These are phyloP conservation scores for Cheirogaleus major DNA, from an alignment of 2,797 vertebrate genomes.

Conservation along the genomic window DNA sequence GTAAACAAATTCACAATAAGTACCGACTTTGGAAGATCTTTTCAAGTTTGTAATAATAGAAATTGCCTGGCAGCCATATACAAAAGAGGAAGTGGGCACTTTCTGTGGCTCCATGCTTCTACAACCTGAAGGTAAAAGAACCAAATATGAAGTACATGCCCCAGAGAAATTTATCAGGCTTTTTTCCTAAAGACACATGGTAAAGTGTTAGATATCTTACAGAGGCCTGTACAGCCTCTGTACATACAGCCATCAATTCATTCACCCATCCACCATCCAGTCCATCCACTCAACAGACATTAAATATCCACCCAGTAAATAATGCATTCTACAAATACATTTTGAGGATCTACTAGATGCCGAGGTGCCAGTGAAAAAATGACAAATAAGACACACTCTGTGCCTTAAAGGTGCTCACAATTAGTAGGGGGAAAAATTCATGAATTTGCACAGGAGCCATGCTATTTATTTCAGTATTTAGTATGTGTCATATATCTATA, in stretches of 20 bases:
- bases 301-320: conserved; percentile 1
- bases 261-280: not conserved
- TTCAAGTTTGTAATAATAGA: not conserved
- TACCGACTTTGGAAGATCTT: not conserved
- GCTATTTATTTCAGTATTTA: not conserved
- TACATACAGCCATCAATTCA: not conserved
- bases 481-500: not conserved
- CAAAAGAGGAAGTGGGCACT: not conserved
- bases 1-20: not conserved
- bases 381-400: not conserved
- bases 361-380: not conserved
- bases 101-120: not conserved
- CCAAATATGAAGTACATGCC: not conserved
- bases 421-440: not conserved
- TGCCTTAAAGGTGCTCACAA: conserved; percentile 5
- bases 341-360: not conserved
- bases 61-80: not conserved
- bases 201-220: not conserved
- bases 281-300: not conserved
- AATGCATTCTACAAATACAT: not conserved
- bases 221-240: not conserved
- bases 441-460: not conserved
- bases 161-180: not conserved
- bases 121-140: not conserved
- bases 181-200: not conserved